Conservation (phyloP, 2,797 vertebrate genomes). For the Pseudomugil gertrudae region DNA sequence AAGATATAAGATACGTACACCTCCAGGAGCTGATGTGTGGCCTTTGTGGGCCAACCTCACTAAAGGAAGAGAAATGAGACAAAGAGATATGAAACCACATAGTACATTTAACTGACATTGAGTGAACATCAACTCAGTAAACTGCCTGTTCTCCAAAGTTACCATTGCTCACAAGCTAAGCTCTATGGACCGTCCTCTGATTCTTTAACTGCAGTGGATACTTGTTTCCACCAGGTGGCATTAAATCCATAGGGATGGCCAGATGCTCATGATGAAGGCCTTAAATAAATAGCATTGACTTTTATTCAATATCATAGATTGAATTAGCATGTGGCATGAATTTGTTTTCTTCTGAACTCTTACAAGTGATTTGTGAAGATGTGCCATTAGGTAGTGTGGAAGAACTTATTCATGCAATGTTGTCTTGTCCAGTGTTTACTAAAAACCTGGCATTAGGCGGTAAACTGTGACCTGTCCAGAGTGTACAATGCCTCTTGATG, state of each 20-base stretch:
- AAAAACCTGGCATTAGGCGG: no score
- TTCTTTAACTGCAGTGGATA: slow-evolving; percentile 49
- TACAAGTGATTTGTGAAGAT: background rate
- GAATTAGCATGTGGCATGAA: no score
- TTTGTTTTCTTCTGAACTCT: background rate
- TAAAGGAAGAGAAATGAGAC: slow-evolving; percentile 58
- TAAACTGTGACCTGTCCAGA: no score
- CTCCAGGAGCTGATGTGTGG: slow-evolving; percentile 66
- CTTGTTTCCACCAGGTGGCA: slow-evolving; percentile 72
- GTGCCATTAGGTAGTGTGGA: background rate
- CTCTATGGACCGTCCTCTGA: slow-evolving; percentile 35
- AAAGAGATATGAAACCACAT: slow-evolving; percentile 74
- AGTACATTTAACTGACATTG: slow-evolving; percentile 66
- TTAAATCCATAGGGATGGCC: slow-evolving; percentile 44
- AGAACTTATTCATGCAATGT: background rate
- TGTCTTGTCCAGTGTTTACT: background rate
- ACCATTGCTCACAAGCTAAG: slow-evolving; percentile 31
- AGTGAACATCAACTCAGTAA: slow-evolving; percentile 31
- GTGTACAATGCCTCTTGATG: no score
- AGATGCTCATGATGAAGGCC: background rate
- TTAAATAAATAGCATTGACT: background rate
- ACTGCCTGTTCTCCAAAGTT: slow-evolving; percentile 32
- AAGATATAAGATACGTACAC: slow-evolving; percentile 41
- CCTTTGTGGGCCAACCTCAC: slow-evolving; percentile 67
- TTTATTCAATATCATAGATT: no score